These are phyloP conservation scores for Dryococelus australis DNA, from an alignment of 2,888 invertebrate genomes.

Conservation along the genomic window DNA sequence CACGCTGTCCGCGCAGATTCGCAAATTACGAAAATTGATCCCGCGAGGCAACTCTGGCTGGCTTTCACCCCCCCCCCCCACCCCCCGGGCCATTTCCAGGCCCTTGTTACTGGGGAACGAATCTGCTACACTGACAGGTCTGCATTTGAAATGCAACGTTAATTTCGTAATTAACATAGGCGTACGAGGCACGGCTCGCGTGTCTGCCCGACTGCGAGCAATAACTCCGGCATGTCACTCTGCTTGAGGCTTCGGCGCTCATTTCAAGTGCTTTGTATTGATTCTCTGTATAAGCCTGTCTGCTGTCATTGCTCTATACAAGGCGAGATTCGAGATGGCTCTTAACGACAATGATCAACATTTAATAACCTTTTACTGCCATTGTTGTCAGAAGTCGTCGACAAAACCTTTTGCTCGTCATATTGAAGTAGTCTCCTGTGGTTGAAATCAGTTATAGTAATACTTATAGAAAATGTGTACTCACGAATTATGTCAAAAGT, in stretches of 20 bases:
- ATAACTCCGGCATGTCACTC: background rate
- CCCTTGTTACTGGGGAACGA: background rate
- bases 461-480: too few species aligned
- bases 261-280: too few species aligned
- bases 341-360: too few species aligned
- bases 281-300: too few species aligned
- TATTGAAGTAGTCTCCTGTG: too few species aligned
- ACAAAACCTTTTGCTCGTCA: too few species aligned
- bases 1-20: background rate
- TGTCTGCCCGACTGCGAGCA: background rate
- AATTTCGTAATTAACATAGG: background rate
- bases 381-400: too few species aligned
- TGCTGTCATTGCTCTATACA: too few species aligned
- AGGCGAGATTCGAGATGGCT: too few species aligned
- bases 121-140: background rate
- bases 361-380: too few species aligned
- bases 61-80: background rate
- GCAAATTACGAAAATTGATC: conserved; percentile 16
- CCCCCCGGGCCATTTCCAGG: background rate
- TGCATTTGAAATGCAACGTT: background rate
- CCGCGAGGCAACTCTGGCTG: background rate
- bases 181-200: background rate
- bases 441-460: too few species aligned
- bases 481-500: too few species aligned
- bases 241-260: background rate